Base-by-base conservation (phyloP, 2,113 vertebrate genomes). In the Platysteira castanea region DNA sequence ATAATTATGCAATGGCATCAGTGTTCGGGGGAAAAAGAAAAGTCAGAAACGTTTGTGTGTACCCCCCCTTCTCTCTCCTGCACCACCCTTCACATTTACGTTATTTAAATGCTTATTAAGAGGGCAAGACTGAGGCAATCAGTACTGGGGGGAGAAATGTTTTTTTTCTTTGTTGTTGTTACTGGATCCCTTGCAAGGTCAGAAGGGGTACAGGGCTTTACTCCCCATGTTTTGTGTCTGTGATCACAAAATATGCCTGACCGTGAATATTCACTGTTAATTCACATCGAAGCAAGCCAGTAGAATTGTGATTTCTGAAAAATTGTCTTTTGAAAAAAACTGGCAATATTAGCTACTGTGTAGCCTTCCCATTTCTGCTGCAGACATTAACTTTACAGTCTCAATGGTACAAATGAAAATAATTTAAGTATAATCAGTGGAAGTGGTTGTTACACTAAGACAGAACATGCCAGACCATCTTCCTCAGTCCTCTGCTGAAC, bases 1-100 rank as follows among this genome's bases (percentile, higher is more conserved):
- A 97, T 98, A 98, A 97, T 98, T 98, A 97, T 96, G 97, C 96
- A 96, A 97, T 78, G 89, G 95, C 93, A 77, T 96, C 92, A 77
- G 85, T 83, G 67, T 94, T 93, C 42, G n/a, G 87, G 96, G 96
- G 91, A 77, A 94, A 95, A 90, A 75, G 24, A 81, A 41, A 68
- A 94, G 95, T 92, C 95, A 56, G 92, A 94, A 94, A 94, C 96
- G 94, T 96, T 94, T 96, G 68, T 91, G 65, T 70, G 42, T 4
- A 8, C 37, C 90, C 87, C 68, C 90, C 92, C 20, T 82, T 63
- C 82, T 63, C 87, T 59, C 85, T 80, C 59, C 92, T 92, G 90
- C 50, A 89, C 68, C 84, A 93, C 83, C 71, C 79, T 30, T 92
- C 82, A 68, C 83, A 95, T 96, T 95, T 94, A 91, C 93, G 87